These are phyloP conservation scores for Athalia circularis DNA, from an alignment of 2,888 invertebrate species.

Conservation along the genomic window DNA sequence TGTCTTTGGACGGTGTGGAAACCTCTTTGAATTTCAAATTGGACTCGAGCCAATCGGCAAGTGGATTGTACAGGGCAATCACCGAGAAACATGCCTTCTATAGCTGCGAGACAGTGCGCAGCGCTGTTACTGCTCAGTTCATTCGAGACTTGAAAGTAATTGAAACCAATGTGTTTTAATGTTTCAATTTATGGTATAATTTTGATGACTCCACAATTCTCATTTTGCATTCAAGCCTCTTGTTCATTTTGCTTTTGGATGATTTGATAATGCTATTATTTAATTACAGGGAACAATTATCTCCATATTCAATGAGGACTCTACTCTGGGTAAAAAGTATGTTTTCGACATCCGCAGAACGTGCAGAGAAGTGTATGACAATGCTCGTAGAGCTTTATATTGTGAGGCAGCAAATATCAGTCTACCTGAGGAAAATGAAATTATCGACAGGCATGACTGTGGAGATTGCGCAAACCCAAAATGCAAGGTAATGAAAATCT, in stretches of 20 bases:
- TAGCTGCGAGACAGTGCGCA: slow-evolving; percentile 93
- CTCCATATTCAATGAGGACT: slow-evolving; percentile 93
- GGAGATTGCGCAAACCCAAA: slow-evolving; percentile 70
- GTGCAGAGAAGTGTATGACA: slow-evolving; percentile 92
- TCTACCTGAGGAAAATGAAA: slow-evolving; percentile 67
- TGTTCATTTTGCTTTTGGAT: slow-evolving; percentile 8
- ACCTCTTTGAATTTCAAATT: slow-evolving; percentile 86
- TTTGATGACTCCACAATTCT: not conserved
- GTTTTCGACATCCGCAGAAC: slow-evolving; percentile 94
- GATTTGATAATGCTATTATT: slow-evolving; percentile 20
- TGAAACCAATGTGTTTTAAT: slow-evolving; percentile 8
- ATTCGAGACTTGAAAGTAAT: slow-evolving; percentile 88
- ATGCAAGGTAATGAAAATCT: slow-evolving; percentile 64
- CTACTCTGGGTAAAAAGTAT: slow-evolving; percentile 90
- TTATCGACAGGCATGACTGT: slow-evolving; percentile 66
- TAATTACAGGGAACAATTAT: slow-evolving; percentile 85
- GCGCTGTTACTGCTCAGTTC: slow-evolving; percentile 91
- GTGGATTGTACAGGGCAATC: slow-evolving; percentile 88
- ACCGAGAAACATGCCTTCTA: slow-evolving; percentile 96
- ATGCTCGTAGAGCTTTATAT: slow-evolving; percentile 86
- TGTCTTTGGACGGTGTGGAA: slow-evolving; percentile 81
- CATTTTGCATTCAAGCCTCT: not conserved
- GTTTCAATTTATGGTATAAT: not conserved
- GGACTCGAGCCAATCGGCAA: slow-evolving; percentile 87
- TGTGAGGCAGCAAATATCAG: slow-evolving; percentile 68